These are phyloP conservation scores for Drosophila testacea DNA, from an alignment of 2,888 invertebrate genomes.

Conservation along the genomic window DNA sequence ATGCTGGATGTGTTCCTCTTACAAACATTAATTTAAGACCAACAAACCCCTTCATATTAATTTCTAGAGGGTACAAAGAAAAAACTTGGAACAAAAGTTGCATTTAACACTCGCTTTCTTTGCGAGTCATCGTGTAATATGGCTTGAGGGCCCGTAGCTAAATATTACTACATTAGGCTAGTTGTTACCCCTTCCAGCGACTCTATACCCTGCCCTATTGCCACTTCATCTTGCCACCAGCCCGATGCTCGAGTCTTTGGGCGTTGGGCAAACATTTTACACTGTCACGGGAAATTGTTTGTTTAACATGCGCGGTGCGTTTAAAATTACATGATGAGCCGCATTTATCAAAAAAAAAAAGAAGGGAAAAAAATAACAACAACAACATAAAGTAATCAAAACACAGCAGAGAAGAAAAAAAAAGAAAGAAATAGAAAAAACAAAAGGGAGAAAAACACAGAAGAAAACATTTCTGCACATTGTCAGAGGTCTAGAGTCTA, in stretches of 20 bases:
- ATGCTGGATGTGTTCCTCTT: no score
- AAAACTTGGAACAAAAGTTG: conserved; percentile 67
- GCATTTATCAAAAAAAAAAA: conserved; percentile 71
- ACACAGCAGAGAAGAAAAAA: conserved; percentile 23
- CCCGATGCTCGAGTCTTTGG: conserved; percentile 9
- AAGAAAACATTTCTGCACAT: conserved; percentile 36
- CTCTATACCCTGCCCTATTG: neutral
- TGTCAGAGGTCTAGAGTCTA: conserved; percentile 40
- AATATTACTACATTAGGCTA: conserved; percentile 51
- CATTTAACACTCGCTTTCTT: conserved; percentile 78
- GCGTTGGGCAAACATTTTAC: conserved; percentile 64
- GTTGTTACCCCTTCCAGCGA: neutral
- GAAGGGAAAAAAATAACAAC: conserved; percentile 16
- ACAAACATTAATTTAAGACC: no score
- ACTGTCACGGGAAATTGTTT: conserved; percentile 80
- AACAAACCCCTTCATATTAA: neutral
- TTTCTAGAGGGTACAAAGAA: conserved; percentile 13
- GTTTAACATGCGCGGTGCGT: conserved; percentile 78
- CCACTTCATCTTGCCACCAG: neutral
- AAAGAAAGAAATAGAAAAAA: conserved; percentile 32
- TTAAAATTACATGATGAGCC: conserved; percentile 81
- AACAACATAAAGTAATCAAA: conserved; percentile 45
- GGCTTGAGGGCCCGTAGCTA: conserved; percentile 37
- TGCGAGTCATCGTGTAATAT: conserved; percentile 66
- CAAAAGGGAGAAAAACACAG: conserved; percentile 12